Base-by-base conservation (phyloP, 1,140 invertebrate species). In the Tetraneura akinire region DNA sequence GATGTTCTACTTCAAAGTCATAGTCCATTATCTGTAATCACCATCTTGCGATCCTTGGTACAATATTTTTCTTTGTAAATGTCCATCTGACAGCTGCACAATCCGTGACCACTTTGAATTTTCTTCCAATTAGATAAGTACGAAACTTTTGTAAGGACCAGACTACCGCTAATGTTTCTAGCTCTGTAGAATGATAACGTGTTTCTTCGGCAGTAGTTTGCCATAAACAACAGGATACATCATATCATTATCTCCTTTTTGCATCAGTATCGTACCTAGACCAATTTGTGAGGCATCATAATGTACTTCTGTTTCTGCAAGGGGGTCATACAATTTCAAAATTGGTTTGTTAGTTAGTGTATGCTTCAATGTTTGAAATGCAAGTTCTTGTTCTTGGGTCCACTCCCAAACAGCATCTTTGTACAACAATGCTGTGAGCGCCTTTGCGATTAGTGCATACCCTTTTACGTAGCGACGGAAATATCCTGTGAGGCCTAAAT, bases 141-240 rank as follows among this genome's bases (percentile, higher is more conserved):
- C 45, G 45, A 23, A 73, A 73, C 11, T 73, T 49, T 4, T 26
- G 4, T 18, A 53, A 53, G 8, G 47, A 3, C 47, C 51, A 47
- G 0, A 74, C 21, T 5, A 74, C 47, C 11, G 21, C 47, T 13
- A 74, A 8, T 9, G 70, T 53, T 23, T 74, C 70, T 29, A 74
- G 9, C 14, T 74, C 70, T 9, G 45, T 51, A 53, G 47, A 51
- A 16, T 51, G 45, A 14, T 74, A 74, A 10, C 14, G 18, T 1
- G 3, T 16, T 29, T 74, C 70, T 13, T 29, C 47, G 0, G 4
- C 0, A 14, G 16, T 26, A 1, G 70, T 51, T 14, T 74, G 0
- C 13, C 23, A 51, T 74, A 74, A 18, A 21, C 49, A 0, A 74
- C 47, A 8, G 70, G 70, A 8, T 74, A 47, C 26, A 74, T 47